Conservation (phyloP, 2,797 vertebrate species). For the Gymnothorax reevesii region DNA sequence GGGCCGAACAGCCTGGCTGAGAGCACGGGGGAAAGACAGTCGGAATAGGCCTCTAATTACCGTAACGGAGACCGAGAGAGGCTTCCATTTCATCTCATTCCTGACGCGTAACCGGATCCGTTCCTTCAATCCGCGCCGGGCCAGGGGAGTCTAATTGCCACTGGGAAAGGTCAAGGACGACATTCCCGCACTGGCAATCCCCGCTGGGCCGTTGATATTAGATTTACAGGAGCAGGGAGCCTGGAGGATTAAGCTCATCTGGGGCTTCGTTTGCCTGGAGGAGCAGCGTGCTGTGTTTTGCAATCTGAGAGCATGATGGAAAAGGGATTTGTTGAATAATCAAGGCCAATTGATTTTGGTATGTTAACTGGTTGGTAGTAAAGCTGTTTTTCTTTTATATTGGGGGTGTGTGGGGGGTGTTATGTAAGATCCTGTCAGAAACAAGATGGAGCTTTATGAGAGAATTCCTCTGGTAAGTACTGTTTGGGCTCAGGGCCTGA, state of each 20-base stretch:
- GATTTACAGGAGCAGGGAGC: slow-evolving; percentile 17
- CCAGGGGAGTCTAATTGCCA: slow-evolving; percentile 17
- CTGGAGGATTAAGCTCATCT: not conserved
- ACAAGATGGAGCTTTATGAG: slow-evolving; percentile 16
- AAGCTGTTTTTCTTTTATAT: not conserved
- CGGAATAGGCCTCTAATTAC: slow-evolving; percentile 21
- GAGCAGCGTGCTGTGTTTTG: slow-evolving; percentile 4
- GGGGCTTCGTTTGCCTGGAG: slow-evolving; percentile 26
- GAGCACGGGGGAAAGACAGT: not conserved
- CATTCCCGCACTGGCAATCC: not conserved
- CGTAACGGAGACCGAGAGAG: slow-evolving; percentile 1
- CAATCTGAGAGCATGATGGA: slow-evolving; percentile 5
- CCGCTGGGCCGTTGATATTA: slow-evolving; percentile 1
- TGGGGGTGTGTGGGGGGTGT: not conserved
- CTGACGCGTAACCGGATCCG: slow-evolving; percentile 21
- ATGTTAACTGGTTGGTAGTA: not conserved
- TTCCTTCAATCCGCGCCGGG: not conserved
- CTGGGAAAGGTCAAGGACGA: slow-evolving; percentile 32
- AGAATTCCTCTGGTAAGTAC: not conserved
- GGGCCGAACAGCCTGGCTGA: not conserved
- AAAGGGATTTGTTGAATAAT: slow-evolving; percentile 4
- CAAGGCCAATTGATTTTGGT: slow-evolving; percentile 18
- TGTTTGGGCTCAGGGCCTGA: not conserved
- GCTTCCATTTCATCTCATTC: slow-evolving; percentile 26
- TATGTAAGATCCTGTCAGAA: not conserved